These are phyloP conservation scores for Halyomorpha halys DNA, from an alignment of 1,140 invertebrate species.

Conservation along the genomic window DNA sequence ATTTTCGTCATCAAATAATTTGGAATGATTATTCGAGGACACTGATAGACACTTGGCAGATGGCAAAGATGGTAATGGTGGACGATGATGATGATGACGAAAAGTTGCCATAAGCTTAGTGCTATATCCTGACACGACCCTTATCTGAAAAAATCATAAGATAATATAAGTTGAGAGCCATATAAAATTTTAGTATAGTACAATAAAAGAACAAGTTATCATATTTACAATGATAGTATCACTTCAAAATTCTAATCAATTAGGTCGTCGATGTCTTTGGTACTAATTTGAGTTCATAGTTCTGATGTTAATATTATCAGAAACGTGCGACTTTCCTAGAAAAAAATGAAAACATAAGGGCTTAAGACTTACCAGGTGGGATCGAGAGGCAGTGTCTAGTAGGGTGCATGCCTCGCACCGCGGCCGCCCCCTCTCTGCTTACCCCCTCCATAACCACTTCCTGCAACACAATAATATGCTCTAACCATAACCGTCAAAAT, in stretches of 20 bases:
- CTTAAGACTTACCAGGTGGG: slow-evolving; percentile 7
- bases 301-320: background rate
- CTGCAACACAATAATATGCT: slow-evolving; percentile 29
- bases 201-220: background rate
- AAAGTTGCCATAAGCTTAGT: slow-evolving; percentile 1
- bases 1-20: slow-evolving; percentile 1
- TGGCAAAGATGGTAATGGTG: background rate
- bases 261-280: background rate
- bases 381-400: slow-evolving; percentile 26
- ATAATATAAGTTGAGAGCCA: background rate
- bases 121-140: background rate
- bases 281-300: background rate
- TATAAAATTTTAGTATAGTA: background rate
- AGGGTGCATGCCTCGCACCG: slow-evolving; percentile 39
- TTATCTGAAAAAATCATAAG: slow-evolving; percentile 2
- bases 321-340: slow-evolving; percentile 4
- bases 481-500: slow-evolving; percentile 7
- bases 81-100: slow-evolving; percentile 1
- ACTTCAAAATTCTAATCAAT: background rate
- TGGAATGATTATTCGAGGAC: slow-evolving; percentile 10
- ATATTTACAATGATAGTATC: slow-evolving; percentile 13
- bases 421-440: slow-evolving; percentile 37
- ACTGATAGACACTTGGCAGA: slow-evolving; percentile 1
- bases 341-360: background rate
- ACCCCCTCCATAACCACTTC: slow-evolving; percentile 37